Conservation (phyloP, 2,888 invertebrate species). For the Endomychus coccineus region DNA sequence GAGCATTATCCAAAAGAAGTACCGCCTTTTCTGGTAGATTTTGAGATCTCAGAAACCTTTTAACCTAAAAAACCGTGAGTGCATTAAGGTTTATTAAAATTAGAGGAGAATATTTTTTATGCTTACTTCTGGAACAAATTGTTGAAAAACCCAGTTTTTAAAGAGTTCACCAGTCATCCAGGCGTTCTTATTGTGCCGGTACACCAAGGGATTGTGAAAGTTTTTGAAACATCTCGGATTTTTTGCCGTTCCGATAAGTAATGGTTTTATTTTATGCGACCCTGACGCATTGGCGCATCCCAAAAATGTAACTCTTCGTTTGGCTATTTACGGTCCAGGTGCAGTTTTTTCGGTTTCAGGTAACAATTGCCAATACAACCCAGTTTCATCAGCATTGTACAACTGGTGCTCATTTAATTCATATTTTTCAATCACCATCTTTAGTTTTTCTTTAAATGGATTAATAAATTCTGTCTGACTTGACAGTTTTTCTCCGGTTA, state of each 20-base stretch:
- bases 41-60: slow-evolving; percentile 3
- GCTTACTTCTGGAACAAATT: slow-evolving; percentile 6
- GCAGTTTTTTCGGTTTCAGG: slow-evolving; percentile 19
- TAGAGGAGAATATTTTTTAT: too few relatives aligned
- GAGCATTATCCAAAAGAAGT: slow-evolving; percentile 16
- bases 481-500: slow-evolving; percentile 18
- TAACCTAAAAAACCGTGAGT: too few relatives aligned
- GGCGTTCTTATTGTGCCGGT: slow-evolving; percentile 14
- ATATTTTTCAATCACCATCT: too few relatives aligned
- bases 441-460: too few relatives aligned
- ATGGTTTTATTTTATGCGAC: slow-evolving; percentile 16
- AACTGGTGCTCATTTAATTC: too few relatives aligned
- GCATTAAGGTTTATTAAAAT: too few relatives aligned
- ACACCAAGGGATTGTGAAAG: slow-evolving; percentile 11
- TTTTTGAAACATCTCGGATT: slow-evolving; percentile 16
- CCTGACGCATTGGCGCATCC: slow-evolving; percentile 17
- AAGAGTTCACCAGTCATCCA: slow-evolving; percentile 17
- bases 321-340: slow-evolving; percentile 16
- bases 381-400: slow-evolving; percentile 21
- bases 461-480: too few relatives aligned
- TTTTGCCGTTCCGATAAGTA: slow-evolving; percentile 18
- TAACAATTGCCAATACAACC: slow-evolving; percentile 20
- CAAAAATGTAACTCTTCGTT: slow-evolving; percentile 20
- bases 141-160: slow-evolving; percentile 13
- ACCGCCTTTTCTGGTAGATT: slow-evolving; percentile 9